Evolutionary conservation across 1,140 invertebrate species (phyloP).

Genomic region (Leptinotarsa undecemlineata): DNA sequence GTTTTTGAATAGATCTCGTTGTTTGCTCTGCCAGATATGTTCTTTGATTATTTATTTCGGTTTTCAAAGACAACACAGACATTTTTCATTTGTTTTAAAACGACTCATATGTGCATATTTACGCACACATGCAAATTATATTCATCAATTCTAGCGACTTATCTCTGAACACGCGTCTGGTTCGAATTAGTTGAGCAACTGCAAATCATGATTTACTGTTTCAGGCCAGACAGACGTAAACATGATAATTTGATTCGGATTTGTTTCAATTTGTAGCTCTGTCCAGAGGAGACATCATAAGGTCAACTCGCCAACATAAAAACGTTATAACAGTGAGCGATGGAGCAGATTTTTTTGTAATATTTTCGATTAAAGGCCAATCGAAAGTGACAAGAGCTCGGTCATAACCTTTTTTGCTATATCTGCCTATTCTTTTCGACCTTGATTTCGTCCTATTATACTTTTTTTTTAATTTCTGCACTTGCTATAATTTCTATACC

Average conservation of each 20-base stretch:
- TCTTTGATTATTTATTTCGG: no score
- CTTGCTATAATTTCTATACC: no score
- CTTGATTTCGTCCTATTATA: no score
- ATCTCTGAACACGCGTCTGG: slow-evolving; percentile 24
- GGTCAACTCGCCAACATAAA: background rate
- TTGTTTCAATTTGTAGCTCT: slow-evolving; percentile 10
- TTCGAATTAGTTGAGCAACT: slow-evolving; percentile 32
- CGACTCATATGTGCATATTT: background rate
- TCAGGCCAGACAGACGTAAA: slow-evolving; percentile 15
- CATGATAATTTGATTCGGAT: slow-evolving; percentile 21
- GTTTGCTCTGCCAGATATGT: no score
- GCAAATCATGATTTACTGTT: slow-evolving; percentile 15
- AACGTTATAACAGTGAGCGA: background rate
- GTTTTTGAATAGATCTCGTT: no score
- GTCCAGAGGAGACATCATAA: background rate
- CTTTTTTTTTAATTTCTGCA: no score
- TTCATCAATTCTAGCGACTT: background rate
- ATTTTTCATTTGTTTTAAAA: background rate
- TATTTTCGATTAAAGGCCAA: no score
- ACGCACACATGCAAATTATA: background rate
- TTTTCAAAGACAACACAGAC: no score
- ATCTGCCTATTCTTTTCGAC: no score
- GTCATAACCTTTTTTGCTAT: no score
- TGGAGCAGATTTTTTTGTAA: no score
- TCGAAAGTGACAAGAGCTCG: no score